Base-by-base conservation (phyloP, 2,888 invertebrate species). In the Galeopsomyia nigrocyanea region DNA sequence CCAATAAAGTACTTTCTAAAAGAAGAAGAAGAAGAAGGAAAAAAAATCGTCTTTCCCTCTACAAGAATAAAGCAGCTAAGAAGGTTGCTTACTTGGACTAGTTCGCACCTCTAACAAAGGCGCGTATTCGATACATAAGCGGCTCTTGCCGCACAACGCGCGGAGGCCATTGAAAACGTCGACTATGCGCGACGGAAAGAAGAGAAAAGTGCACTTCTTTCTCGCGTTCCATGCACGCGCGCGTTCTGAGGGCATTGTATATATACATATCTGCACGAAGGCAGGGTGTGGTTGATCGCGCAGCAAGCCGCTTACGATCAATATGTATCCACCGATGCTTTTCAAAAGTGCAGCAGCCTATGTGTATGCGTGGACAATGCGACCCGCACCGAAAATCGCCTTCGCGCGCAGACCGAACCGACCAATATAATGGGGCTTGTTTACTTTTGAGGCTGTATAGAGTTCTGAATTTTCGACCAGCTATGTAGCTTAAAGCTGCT, bases 251-350 rank as follows among this genome's bases (percentile, higher is more conserved):
- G 17, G 19, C n/a, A 47, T 47, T 51, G 17, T 19, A 22, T 19
- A 7, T 31, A n/a, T n/a, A 19, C 21, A n/a, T 19, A 31, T 16
- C 51, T 26, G 22, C 19, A 31, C 62, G 58, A 58, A 46, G 53
- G 19, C 22, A 0, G 13, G 39, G 50, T 21, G 62, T 47, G 21
- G 13, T 16, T 31, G 49, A 75, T 77, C 76, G 73, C 70, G 55
- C 71, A 74, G 71, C 80, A 82, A 83, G 82, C 82, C 79, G 84
- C 83, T 84, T 84, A 83, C 83, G 83, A 83, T 85, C 84, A 82
- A 83, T 83, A 58, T 46, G 21, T 58, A 58, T n/a, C 19, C 5
- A 80, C 79, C 79, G 55, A 68, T 73, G 63, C 21, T 26, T 16
- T 14, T 26, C 31, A 51, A 26, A n/a, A 21, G 55, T 7, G 49